These are phyloP conservation scores for Trachelus iudaicus DNA, from an alignment of 2,888 invertebrate species.

Conservation along the genomic window DNA sequence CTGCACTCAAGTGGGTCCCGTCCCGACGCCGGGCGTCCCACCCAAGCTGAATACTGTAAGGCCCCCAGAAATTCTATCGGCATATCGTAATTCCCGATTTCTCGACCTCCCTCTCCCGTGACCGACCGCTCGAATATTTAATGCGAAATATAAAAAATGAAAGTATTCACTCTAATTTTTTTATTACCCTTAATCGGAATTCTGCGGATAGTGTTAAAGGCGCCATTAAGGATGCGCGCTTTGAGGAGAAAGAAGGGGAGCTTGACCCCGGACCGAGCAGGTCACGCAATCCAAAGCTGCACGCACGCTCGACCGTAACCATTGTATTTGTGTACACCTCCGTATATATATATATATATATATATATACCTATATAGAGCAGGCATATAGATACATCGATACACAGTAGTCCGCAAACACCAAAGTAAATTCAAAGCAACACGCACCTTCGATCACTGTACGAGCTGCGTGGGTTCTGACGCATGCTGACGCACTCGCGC, in stretches of 20 bases:
- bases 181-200: not conserved
- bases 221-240: not conserved
- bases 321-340: too few species aligned
- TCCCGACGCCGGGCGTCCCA: constrained; percentile 13
- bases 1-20: constrained; percentile 20
- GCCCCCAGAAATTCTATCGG: not conserved
- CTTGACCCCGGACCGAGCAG: constrained; percentile 30
- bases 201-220: not conserved
- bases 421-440: not conserved
- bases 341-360: too few species aligned
- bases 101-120: not conserved
- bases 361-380: not conserved
- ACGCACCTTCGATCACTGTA: not conserved
- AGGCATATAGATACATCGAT: not conserved
- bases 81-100: not conserved
- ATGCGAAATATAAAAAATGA: not conserved
- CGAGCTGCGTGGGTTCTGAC: not conserved
- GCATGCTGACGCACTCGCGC: not conserved
- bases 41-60: not conserved
- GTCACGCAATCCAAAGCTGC: constrained; percentile 33
- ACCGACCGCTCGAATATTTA: not conserved
- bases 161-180: not conserved
- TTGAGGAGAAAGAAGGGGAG: constrained; percentile 6
- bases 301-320: constrained; percentile 11
- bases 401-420: not conserved